A percentile compares a stretch with the other conserved stretches of the same genome.
Conservation (phyloP, 2,888 invertebrate species). For the Andrena flavipes region DNA sequence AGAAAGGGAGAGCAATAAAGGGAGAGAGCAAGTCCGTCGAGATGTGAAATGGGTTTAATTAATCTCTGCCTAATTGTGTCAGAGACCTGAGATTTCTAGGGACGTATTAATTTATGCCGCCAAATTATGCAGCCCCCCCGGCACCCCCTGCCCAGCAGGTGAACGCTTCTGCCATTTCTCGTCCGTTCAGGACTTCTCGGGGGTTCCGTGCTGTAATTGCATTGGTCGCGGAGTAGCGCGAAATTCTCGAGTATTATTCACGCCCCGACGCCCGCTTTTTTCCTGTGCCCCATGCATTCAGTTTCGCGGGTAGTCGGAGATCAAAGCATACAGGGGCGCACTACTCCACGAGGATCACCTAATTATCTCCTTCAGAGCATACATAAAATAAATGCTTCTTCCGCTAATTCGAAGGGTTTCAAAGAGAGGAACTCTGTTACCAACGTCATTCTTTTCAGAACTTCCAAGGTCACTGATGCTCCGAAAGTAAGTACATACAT, state of each 20-base stretch:
- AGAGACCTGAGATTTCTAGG: conserved; percentile 80
- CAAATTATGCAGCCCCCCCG: conserved; percentile 79
- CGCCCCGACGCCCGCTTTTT: background rate
- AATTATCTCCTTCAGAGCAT: no score
- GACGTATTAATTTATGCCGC: conserved; percentile 83
- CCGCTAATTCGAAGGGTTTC: no score
- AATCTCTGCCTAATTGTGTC: conserved; percentile 83
- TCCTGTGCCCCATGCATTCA: background rate
- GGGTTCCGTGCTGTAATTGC: conserved; percentile 55
- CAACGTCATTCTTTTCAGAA: no score
- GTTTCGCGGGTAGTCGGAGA: background rate
- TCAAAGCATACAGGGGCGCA: background rate
- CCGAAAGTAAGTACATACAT: no score
- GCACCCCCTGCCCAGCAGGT: conserved; percentile 73
- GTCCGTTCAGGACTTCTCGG: conserved; percentile 56
- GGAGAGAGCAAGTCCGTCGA: conserved; percentile 72
- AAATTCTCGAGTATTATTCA: conserved; percentile 37
- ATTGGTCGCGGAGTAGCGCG: conserved; percentile 32
- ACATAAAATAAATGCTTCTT: no score
- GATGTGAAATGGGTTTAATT: conserved; percentile 83
- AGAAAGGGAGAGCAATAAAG: conserved; percentile 39
- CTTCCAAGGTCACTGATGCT: no score
- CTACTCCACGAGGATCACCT: no score
- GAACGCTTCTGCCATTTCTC: conserved; percentile 73
- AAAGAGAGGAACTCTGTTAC: no score